Evolutionary conservation across 2,888 invertebrate genomes (phyloP), one percentile per base, ranked within the genome.

Genomic region (Lasioglossum figueresi): DNA sequence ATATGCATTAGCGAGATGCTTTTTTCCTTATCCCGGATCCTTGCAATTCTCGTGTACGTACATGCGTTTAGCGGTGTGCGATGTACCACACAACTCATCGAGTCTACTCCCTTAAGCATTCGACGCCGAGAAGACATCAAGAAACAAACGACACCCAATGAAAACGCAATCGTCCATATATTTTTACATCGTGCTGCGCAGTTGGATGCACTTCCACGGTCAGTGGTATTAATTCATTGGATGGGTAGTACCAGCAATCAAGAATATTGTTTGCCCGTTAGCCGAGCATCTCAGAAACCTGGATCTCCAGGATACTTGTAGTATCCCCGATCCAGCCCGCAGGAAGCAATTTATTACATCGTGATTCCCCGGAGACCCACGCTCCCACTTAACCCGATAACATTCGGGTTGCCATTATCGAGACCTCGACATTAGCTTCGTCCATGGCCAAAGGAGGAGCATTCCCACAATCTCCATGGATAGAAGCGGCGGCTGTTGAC

Each of bases 321-420:
- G 31, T 37, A 70, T 40, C 71, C 56, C 23, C n/a, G 48, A 59
- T 71, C 27, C 68, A 16, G 73, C 12, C 37, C 34, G 34, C 45
- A 76, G 76, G 70, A 76, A 88, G 78, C 70, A 80, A 83, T 84
- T 82, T 81, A 52, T 81, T 88, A 70, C 40, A 88, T 88, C 85
- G 82, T 59, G 76, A 76, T 74, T 79, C 70, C 40, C 19, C 45
- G 40, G 74, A 70, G 81, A 75, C 73, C 63, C n/a, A 31, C 66
- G 63, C 68, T 75, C 74, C 80, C 66, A 76, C 27, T 86, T 81
- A 72, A 48, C 52, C 45, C 87, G 88, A 84, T 85, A 87, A 87
- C 77, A 45, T 80, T 78, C 56, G 77, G 66, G 71, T 77, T 52
- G 70, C 10, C 71, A 70, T 76, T 80, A 80, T 86, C 74, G 73